These are phyloP conservation scores for Capitulum mitella DNA, from an alignment of 2,888 invertebrate species.

Conservation along the genomic window DNA sequence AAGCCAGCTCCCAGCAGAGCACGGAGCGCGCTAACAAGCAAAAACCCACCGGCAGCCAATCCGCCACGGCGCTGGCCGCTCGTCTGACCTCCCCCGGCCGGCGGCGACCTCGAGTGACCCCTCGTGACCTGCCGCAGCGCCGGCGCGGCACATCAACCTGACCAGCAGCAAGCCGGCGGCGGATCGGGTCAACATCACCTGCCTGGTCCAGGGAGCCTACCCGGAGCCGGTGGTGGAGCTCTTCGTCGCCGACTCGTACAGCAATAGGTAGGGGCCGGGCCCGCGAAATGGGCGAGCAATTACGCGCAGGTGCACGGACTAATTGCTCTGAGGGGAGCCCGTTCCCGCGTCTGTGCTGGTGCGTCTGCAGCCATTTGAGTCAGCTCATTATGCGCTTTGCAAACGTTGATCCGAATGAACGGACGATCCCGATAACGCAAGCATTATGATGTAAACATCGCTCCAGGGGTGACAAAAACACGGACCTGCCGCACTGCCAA, in stretches of 20 bases:
- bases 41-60: background rate
- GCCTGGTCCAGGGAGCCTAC: conserved; percentile 54
- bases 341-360: no score
- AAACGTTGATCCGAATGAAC: no score
- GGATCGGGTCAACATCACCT: conserved; percentile 51
- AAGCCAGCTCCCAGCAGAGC: background rate
- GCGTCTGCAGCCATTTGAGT: no score
- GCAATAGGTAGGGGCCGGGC: background rate
- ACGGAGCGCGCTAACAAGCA: background rate
- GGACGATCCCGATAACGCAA: no score
- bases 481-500: no score
- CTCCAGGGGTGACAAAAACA: no score
- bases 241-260: conserved; percentile 37
- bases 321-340: no score
- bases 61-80: background rate
- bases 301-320: no score
- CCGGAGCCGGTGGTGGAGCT: conserved; percentile 54
- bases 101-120: background rate
- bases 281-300: no score
- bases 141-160: conserved; percentile 45
- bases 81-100: background rate
- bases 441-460: no score
- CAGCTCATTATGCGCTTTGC: no score
- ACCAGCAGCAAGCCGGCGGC: conserved; percentile 48
- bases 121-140: conserved; percentile 30